phyloP scores from a whole-genome alignment of 2,797 vertebrate genomes.

The Aeoliscus strigatus region DNA sequence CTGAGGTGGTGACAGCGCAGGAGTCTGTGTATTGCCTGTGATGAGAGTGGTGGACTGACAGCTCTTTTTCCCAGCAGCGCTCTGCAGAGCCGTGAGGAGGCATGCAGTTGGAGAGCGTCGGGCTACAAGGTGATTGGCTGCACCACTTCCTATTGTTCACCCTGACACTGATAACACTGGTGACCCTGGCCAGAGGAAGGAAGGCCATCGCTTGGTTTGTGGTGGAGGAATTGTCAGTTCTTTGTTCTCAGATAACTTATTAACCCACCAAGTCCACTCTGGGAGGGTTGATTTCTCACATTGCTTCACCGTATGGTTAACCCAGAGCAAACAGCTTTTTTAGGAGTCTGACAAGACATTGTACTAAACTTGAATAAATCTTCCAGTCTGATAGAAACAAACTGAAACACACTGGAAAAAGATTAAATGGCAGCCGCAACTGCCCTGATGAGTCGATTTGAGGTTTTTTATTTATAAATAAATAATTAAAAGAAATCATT shows the following conservation, averaged over 20 bases:
- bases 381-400: slow-evolving; percentile 2
- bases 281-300: slow-evolving; percentile 66
- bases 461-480: too few relatives aligned
- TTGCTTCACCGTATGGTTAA: slow-evolving; percentile 66
- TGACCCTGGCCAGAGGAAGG: slow-evolving; percentile 64
- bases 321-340: slow-evolving; percentile 69
- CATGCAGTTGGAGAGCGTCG: slow-evolving; percentile 62
- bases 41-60: slow-evolving; percentile 26
- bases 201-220: slow-evolving; percentile 61
- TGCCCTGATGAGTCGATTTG: too few relatives aligned
- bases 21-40: slow-evolving; percentile 39
- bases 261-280: slow-evolving; percentile 65
- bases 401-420: background rate
- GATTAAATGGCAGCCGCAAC: too few relatives aligned
- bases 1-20: slow-evolving; percentile 56
- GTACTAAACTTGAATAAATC: slow-evolving; percentile 10
- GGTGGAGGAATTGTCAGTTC: slow-evolving; percentile 57
- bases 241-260: slow-evolving; percentile 79
- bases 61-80: slow-evolving; percentile 35
- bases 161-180: slow-evolving; percentile 71
- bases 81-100: slow-evolving; percentile 37
- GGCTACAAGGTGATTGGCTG: slow-evolving; percentile 47
- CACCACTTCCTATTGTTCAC: slow-evolving; percentile 74
- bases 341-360: slow-evolving; percentile 9
- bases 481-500: too few relatives aligned